Evolutionary conservation across 2,113 vertebrate species (phyloP), one percentile per base, ranked within the genome.

Genomic region (Tetrao urogallus): DNA sequence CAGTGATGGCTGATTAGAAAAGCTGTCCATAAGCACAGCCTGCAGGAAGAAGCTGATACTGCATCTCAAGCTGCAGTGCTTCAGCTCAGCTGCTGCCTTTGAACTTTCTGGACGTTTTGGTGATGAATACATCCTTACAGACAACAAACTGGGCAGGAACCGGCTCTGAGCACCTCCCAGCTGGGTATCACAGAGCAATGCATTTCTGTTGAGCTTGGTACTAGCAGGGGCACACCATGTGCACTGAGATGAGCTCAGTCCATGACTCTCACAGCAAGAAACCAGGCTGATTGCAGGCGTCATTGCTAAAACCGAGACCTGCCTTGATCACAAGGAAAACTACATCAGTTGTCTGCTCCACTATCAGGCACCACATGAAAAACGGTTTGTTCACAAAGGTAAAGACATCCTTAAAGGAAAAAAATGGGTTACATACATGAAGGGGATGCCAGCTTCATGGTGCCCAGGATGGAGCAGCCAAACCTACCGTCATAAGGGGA

Each of bases 11-110:
- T 6, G 54, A 6, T 2, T 69, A 36, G 50, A 92, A 96, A 94
- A 91, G 78, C 87, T 85, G 50, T 83, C 28, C 85, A 52, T 61
- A 92, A 63, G 96, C 96, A 93, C 95, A 94, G 2, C 94, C 96
- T 93, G 15, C 67, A 82, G 96, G 92, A 19, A 2, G 4, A 3
- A 34, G 5, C 71, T 19, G 79, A 83, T 52, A 95, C 11, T 91
- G 87, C 96, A 66, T 8, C 6, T 7, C 30, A 16, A 66, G 8
- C 24, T 48, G 28, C 60, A 6, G n/a, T 21, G n/a, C 61, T 61
- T 43, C 6, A 2, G 0, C 20, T 2, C 2, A 3, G n/a, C 10
- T 50, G 3, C 60, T 40, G 36, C 60, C 15, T 63, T 38, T 10
- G 60, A 40, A 40, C 10, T 63, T 63, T 12, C 36, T 17, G 36